Base-by-base conservation (phyloP, 2,113 vertebrate genomes). In the Hippocampus guttulatus region DNA sequence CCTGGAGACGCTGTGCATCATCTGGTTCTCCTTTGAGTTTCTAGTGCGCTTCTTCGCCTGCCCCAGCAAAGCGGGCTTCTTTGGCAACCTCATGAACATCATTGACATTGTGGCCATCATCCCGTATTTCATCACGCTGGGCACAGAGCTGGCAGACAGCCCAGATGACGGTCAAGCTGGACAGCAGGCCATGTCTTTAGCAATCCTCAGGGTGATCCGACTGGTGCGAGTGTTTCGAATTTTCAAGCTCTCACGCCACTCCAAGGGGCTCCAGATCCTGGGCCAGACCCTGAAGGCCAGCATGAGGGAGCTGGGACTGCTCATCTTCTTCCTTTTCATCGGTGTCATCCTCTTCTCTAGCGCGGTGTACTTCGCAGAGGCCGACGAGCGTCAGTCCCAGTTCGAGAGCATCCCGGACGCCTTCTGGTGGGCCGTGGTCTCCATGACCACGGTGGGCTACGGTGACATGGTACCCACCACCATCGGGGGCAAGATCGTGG, bases 21-120 rank as follows among this genome's bases (percentile, higher is more conserved):
- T 99, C 90, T 99, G 97, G 97, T 99, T 99, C 92, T 98, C 96
- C 75, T 99, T 99, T 30, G 97, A 99, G 88, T 99, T 99, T 87
- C 88, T 99, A 85, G 96, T 99, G 87, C 93, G 97, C 73, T 96
- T 99, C 85, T 98, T 99, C 2, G 96, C 97, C 85, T 99, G 96
- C 75, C 96, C 96, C 68, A 99, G 97, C 94, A 99, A 99, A 90
- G 95, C 96, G 14, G 95, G 94, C 1, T 99, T 99, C 92, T 99
- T 99, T 91, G 96, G 94, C 83, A 97, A 98, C 81, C 95, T 99
- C 78, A 99, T 99, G 97, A 99, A 99, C 92, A 98, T 96, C 78
- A 99, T 99, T 82, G 97, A 99, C 87, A 95, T 99, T 10, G 96
- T 99, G 58, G 97, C 97, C 82, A 99, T 99, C 89, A 98, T 98